phyloP scores from a whole-genome alignment of 2,113 vertebrate species.

The Stegastes partitus region DNA sequence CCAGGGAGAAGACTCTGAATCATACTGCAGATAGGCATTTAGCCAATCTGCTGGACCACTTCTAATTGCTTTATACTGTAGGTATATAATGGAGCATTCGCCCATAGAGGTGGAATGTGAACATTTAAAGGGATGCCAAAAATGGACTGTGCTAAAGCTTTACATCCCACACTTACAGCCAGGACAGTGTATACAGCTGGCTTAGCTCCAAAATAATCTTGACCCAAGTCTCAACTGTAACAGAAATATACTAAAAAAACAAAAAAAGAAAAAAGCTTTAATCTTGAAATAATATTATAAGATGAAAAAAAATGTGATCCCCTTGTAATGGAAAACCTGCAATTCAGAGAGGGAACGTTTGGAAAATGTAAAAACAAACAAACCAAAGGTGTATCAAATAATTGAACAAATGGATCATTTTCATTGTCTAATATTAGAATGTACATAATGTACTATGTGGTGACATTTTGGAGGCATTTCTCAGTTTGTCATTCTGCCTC shows the following conservation, averaged over 20 bases:
- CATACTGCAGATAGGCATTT: slow-evolving; percentile 10
- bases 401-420: too few species aligned
- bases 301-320: neutral
- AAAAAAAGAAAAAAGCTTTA: neutral
- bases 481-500: too few species aligned
- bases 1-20: slow-evolving; percentile 48
- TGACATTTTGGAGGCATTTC: too few species aligned
- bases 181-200: neutral
- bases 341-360: neutral
- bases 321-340: neutral
- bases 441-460: too few species aligned
- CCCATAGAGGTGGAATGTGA: neutral
- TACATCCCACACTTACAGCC: slow-evolving; percentile 6
- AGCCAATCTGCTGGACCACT: neutral
- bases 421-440: too few species aligned
- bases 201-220: slow-evolving; percentile 32
- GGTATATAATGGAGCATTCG: neutral
- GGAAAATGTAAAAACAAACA: too few species aligned
- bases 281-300: neutral
- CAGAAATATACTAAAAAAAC: slow-evolving; percentile 31
- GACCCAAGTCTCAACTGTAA: slow-evolving; percentile 19
- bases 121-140: neutral
- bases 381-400: too few species aligned
- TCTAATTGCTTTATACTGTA: too few species aligned
- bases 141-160: neutral